A percentile compares a stretch with the other conserved stretches of the same genome.
Conservation (phyloP, 2,797 vertebrate species). For the Acipenser oxyrinchus region DNA sequence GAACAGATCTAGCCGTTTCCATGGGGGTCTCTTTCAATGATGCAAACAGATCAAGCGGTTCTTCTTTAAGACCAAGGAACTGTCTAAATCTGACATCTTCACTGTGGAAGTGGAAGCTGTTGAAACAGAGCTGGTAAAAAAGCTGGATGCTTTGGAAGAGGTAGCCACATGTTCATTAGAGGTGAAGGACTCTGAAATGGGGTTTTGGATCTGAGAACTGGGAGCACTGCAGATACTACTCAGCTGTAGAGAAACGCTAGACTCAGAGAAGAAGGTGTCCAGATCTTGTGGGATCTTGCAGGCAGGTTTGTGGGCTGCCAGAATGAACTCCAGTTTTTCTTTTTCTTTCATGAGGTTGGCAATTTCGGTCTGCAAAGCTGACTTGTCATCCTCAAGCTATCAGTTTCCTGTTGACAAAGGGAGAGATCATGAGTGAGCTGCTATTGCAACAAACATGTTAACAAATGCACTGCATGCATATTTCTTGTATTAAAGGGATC, state of each 20-base stretch:
- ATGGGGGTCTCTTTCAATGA: slow-evolving; percentile 52
- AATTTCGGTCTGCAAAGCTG: slow-evolving; percentile 83
- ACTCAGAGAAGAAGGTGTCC: slow-evolving; percentile 59
- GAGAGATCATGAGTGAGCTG: slow-evolving; percentile 11
- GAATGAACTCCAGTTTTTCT: slow-evolving; percentile 88
- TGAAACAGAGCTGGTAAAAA: slow-evolving; percentile 41
- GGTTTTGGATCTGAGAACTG: slow-evolving; percentile 30
- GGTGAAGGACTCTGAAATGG: slow-evolving; percentile 23
- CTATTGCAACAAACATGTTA: background rate
- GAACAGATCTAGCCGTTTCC: slow-evolving; percentile 81
- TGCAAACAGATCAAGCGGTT: slow-evolving; percentile 78
- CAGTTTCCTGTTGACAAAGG: slow-evolving; percentile 73
- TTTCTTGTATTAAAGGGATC: background rate
- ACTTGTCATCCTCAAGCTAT: slow-evolving; percentile 85
- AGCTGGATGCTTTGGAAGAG: slow-evolving; percentile 50
- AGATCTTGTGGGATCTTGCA: slow-evolving; percentile 86
- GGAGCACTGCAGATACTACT: slow-evolving; percentile 11
- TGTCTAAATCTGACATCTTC: slow-evolving; percentile 58
- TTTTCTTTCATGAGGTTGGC: slow-evolving; percentile 89
- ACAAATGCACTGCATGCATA: background rate
- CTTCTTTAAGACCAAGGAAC: slow-evolving; percentile 64
- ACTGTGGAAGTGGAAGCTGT: slow-evolving; percentile 32
- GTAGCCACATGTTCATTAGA: slow-evolving; percentile 46
- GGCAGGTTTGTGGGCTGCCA: slow-evolving; percentile 85
- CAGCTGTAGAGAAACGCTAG: slow-evolving; percentile 36